A percentile compares a stretch with the other conserved stretches of the same genome.
Conservation (phyloP, 2,113 vertebrate species). For the Prunella himalayana region DNA sequence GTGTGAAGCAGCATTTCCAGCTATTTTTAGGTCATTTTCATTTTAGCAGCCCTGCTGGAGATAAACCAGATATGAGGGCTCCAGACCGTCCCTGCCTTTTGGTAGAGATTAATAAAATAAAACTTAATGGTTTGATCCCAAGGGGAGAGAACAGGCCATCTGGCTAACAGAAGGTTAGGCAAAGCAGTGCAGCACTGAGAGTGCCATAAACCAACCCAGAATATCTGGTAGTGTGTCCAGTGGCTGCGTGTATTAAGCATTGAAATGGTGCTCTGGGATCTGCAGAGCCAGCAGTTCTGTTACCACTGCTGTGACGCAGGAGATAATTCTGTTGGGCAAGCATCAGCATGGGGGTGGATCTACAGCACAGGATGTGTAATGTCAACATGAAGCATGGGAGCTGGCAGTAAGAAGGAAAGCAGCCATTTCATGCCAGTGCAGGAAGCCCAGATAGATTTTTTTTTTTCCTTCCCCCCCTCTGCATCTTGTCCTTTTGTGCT, state of each 20-base stretch:
- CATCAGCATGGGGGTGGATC: slow-evolving; percentile 86
- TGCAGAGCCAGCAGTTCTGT: slow-evolving; percentile 85
- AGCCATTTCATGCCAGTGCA: slow-evolving; percentile 83
- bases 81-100: slow-evolving; percentile 62
- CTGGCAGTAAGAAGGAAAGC: slow-evolving; percentile 80
- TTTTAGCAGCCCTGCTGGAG: slow-evolving; percentile 71
- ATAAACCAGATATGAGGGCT: slow-evolving; percentile 65
- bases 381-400: slow-evolving; percentile 85
- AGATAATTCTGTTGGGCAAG: slow-evolving; percentile 94
- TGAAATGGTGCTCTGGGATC: slow-evolving; percentile 86
- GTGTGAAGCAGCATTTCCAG: slow-evolving; percentile 71
- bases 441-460: slow-evolving; percentile 70
- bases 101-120: slow-evolving; percentile 70
- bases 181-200: slow-evolving; percentile 36
- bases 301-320: slow-evolving; percentile 92
- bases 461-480: not conserved
- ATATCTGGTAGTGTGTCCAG: slow-evolving; percentile 65
- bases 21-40: slow-evolving; percentile 77
- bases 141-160: slow-evolving; percentile 62
- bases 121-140: slow-evolving; percentile 69
- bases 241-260: slow-evolving; percentile 55
- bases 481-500: slow-evolving; percentile 68
- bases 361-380: slow-evolving; percentile 86
- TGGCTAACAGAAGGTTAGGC: slow-evolving; percentile 75
- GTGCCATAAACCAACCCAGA: slow-evolving; percentile 39